Evolutionary conservation across 2,113 vertebrate species (phyloP).

Genomic region (Phyllopteryx taeniolatus): DNA sequence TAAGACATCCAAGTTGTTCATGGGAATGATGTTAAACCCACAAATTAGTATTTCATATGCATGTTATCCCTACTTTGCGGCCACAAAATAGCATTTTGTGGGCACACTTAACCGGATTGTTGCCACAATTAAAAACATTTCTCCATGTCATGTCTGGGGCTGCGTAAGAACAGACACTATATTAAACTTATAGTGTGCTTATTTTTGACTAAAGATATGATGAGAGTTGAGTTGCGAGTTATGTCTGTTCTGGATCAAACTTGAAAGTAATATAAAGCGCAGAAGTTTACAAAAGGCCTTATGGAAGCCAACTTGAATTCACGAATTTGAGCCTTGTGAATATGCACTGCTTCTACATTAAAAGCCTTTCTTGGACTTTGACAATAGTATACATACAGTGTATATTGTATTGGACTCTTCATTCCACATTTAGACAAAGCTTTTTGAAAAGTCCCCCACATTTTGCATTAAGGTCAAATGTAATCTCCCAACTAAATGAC

Average conservation of each 20-base stretch:
- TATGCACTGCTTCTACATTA: neutral
- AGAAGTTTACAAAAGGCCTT: neutral
- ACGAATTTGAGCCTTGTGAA: neutral
- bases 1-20: too few relatives aligned
- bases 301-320: neutral
- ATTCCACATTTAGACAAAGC: neutral
- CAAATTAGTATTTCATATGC: too few relatives aligned
- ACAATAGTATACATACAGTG: neutral
- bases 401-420: neutral
- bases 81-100: too few relatives aligned
- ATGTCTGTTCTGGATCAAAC: neutral
- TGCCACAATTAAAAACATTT: too few relatives aligned
- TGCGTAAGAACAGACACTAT: neutral
- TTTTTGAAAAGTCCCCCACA: neutral
- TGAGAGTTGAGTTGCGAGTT: neutral
- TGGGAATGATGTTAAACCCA: too few relatives aligned
- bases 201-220: neutral
- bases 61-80: too few relatives aligned
- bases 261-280: neutral
- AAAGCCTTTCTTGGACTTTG: neutral
- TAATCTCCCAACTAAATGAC: slow-evolving; percentile 41
- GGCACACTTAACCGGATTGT: too few relatives aligned
- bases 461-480: slow-evolving; percentile 42
- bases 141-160: too few relatives aligned
- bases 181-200: neutral